Evolutionary conservation across 2,888 invertebrate genomes (phyloP).

Genomic region (Elegia similella): DNA sequence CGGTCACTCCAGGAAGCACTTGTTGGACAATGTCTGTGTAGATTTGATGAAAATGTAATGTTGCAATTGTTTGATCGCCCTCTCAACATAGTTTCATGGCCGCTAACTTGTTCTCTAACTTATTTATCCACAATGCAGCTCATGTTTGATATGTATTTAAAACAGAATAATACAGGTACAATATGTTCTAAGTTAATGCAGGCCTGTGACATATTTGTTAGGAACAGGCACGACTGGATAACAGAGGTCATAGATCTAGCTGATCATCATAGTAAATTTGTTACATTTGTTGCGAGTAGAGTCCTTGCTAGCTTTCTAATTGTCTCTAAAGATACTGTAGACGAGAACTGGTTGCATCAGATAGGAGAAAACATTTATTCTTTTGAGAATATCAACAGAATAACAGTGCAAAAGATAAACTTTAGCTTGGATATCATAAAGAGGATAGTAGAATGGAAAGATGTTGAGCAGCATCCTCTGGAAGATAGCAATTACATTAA

Average conservation of each 20-base stretch:
- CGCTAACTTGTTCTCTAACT: conserved; percentile 82
- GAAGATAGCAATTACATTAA: conserved; percentile 84
- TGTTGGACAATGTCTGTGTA: conserved; percentile 90
- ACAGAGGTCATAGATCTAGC: conserved; percentile 91
- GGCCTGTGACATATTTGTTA: conserved; percentile 89
- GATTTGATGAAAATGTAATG: conserved; percentile 86
- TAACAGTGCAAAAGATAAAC: conserved; percentile 88
- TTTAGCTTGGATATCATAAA: conserved; percentile 93
- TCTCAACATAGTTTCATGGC: conserved; percentile 74
- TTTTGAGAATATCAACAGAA: conserved; percentile 84
- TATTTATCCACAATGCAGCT: conserved; percentile 92
- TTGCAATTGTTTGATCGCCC: conserved; percentile 87
- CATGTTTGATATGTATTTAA: conserved; percentile 91
- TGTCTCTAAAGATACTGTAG: conserved; percentile 90
- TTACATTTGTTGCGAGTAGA: conserved; percentile 90
- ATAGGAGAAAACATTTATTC: conserved; percentile 87
- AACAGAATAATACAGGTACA: conserved; percentile 90
- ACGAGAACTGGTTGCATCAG: conserved; percentile 90
- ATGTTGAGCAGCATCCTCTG: conserved; percentile 89
- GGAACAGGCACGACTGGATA: conserved; percentile 91
- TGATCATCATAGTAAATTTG: conserved; percentile 89
- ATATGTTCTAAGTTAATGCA: conserved; percentile 91
- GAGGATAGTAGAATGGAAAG: conserved; percentile 94
- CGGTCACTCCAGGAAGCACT: conserved; percentile 84
- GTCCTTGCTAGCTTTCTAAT: conserved; percentile 92